Evolutionary conservation across 2,888 invertebrate species (phyloP), one percentile per base, ranked within the genome.

Genomic region (Baronia brevicornis): DNA sequence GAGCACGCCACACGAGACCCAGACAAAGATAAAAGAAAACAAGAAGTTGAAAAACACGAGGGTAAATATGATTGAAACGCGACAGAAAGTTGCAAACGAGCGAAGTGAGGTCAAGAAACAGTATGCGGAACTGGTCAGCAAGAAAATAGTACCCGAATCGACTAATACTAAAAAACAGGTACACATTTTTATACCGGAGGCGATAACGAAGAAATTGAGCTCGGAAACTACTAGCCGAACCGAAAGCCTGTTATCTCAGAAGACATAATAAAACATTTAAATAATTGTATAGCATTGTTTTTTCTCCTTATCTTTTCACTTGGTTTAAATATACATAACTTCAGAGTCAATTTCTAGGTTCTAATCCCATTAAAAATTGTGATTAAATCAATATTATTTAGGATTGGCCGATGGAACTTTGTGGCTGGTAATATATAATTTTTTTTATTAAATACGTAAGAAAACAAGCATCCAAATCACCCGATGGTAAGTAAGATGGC

Each of bases 171-270:
- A 88, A 51, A 86, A 88, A 43, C 91, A 93, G 56, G 77, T 92
- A 15, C 92, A 92, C 57, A 91, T 92, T 39, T 92, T 92, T 53
- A 89, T 91, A 86, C 91, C 91, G 0, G 82, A 80, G 25, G 78
- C 87, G 57, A 68, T 89, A 42, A 86, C 88, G 31, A 89, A 88
- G 51, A 82, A 80, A 34, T 55, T 52, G 34, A 72, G 43, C 39
- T 46, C 72, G 0, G 66, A 46, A 9, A 34, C 49, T 0, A 58
- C 69, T 0, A 77, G 71, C 38, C 54, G 65, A 36, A 48, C 68
- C 1, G 79, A 72, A 37, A 82, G 82, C 48, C 43, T 80, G 14
- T 28, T 80, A 9, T 74, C 82, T 6, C 66, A 65, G 20, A 51
- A 40, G 15, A 33, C 21, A n/a, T 43, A 31, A 34, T 5, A 4